A percentile compares a stretch with the other conserved stretches of the same genome.
Evolutionary conservation across 2,113 vertebrate genomes (phyloP).

Genomic region (Erinaceus europaeus): DNA sequence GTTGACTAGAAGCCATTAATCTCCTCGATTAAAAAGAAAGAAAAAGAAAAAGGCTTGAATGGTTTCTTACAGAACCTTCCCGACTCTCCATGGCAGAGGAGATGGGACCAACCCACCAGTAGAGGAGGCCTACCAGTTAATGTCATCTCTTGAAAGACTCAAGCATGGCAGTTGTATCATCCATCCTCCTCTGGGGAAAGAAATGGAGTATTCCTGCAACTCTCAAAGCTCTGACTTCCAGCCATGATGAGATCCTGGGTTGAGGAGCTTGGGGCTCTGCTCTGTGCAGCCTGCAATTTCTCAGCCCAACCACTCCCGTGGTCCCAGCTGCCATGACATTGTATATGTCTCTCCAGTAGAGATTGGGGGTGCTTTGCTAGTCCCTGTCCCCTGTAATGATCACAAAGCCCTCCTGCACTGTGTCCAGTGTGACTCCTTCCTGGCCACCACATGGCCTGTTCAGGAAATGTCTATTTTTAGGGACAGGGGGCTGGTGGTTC

Average conservation of each 20-base stretch:
- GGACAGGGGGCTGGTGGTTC: slow-evolving; percentile 11
- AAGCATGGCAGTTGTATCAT: not conserved
- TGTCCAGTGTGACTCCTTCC: slow-evolving; percentile 44
- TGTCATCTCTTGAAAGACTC: not conserved
- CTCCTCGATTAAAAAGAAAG: too few species aligned
- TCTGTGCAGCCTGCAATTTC: not conserved
- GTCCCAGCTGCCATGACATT: not conserved
- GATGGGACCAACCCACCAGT: too few species aligned
- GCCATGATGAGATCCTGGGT: not conserved
- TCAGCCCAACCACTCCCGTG: not conserved
- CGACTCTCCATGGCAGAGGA: too few species aligned
- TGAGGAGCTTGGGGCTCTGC: not conserved
- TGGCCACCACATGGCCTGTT: not conserved
- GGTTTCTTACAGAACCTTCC: too few species aligned
- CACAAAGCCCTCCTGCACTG: not conserved
- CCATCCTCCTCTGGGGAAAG: not conserved
- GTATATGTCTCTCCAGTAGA: not conserved
- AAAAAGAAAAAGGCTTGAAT: too few species aligned
- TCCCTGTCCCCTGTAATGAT: not conserved
- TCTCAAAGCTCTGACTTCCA: not conserved
- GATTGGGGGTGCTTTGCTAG: not conserved
- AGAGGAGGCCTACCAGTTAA: not conserved
- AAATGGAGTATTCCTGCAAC: not conserved
- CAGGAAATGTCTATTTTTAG: slow-evolving; percentile 33
- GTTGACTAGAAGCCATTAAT: too few species aligned